Conservation (phyloP, 2,888 invertebrate genomes). For the Galerucella pusilla region DNA sequence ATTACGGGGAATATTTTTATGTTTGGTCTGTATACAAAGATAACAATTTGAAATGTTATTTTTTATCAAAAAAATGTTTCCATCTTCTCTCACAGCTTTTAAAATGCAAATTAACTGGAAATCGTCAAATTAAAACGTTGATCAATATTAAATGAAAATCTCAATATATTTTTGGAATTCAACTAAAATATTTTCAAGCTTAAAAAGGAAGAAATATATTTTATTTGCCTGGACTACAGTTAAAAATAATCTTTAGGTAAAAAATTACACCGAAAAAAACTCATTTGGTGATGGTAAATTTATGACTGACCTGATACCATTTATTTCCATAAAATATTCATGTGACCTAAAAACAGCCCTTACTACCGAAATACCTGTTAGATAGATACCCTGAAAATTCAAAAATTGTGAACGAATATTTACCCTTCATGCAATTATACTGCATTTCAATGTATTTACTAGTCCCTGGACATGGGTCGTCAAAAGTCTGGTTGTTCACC, state of each 20-base stretch:
- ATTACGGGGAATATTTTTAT: too few species aligned
- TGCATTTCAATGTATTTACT: constrained; percentile 73
- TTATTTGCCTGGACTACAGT: neutral
- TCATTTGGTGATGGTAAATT: neutral
- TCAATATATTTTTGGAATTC: too few species aligned
- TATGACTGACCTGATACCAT: constrained; percentile 10
- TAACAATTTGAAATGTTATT: too few species aligned
- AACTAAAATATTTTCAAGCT: neutral
- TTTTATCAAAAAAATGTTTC: too few species aligned
- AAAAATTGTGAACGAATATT: constrained; percentile 45
- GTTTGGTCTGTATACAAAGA: too few species aligned
- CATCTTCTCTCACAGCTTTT: too few species aligned
- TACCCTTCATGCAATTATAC: constrained; percentile 66
- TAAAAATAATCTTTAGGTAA: neutral
- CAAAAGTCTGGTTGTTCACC: constrained; percentile 65
- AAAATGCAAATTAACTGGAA: too few species aligned
- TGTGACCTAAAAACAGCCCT: constrained; percentile 13
- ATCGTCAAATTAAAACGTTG: too few species aligned
- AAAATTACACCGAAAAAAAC: neutral
- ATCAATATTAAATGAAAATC: too few species aligned
- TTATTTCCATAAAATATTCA: constrained; percentile 4
- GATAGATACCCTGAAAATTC: constrained; percentile 42
- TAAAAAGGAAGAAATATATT: neutral
- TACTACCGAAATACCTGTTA: constrained; percentile 37
- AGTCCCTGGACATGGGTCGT: constrained; percentile 71